Percentiles rank a stretch among this genome's conserved stretches.
Conservation (phyloP, 2,113 vertebrate species). For the Nothobranchius kuhntae region DNA sequence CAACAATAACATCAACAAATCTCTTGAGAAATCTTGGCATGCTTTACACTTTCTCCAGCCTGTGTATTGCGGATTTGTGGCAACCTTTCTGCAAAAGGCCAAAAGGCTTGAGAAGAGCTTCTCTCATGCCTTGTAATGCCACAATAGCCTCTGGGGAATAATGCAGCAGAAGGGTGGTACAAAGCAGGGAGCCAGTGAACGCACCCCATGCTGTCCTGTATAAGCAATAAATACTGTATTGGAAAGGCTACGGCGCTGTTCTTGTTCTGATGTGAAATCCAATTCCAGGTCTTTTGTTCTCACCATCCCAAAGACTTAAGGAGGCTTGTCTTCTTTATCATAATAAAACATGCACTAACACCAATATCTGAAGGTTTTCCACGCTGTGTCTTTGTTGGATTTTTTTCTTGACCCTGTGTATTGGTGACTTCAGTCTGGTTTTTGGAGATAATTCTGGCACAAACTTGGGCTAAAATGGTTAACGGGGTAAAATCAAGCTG, state of each 20-base stretch:
- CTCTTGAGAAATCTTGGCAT: conserved; percentile 56
- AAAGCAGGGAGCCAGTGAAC: conserved; percentile 21
- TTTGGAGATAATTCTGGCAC: neutral
- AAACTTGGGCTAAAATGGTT: neutral
- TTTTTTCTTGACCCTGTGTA: neutral
- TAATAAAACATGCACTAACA: neutral
- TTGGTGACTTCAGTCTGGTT: neutral
- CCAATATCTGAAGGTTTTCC: neutral
- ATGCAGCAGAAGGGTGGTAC: conserved; percentile 16
- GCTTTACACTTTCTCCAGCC: conserved; percentile 43
- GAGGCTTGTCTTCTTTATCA: neutral
- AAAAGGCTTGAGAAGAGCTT: conserved; percentile 58
- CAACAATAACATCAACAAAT: conserved; percentile 66
- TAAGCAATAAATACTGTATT: conserved; percentile 21
- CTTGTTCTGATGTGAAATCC: neutral
- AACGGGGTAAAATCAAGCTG: too few species aligned
- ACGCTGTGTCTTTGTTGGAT: neutral
- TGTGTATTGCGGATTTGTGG: conserved; percentile 53
- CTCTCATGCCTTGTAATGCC: conserved; percentile 57
- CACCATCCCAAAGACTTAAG: neutral
- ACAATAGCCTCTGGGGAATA: conserved; percentile 40
- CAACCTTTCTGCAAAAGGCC: conserved; percentile 57
- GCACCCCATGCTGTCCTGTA: conserved; percentile 12
- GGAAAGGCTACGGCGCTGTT: neutral
- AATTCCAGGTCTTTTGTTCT: neutral